Conservation (phyloP, 2,888 invertebrate species). For the Leptopterna dolabrata region DNA sequence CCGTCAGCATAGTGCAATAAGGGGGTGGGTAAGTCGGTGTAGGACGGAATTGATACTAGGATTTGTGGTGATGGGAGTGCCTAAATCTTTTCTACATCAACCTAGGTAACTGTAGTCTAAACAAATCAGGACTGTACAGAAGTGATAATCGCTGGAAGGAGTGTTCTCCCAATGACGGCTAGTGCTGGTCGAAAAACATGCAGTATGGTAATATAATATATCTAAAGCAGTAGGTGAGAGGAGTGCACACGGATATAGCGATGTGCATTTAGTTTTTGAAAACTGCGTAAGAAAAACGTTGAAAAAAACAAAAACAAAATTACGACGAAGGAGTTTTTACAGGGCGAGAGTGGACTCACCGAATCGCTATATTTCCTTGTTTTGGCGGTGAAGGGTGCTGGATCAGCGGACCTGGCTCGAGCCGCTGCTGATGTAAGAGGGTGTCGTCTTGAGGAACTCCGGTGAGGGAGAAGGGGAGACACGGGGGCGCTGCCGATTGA, state of each 20-base stretch:
- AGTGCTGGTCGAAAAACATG: constrained; percentile 40
- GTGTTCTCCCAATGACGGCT: constrained; percentile 11
- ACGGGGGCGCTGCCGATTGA: constrained; percentile 68
- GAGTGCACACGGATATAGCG: constrained; percentile 41
- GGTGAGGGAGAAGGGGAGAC: constrained; percentile 69
- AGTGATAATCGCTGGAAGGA: not conserved
- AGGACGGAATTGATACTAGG: not conserved
- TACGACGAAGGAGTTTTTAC: not conserved
- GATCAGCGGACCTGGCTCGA: constrained; percentile 55
- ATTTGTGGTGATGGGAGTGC: not conserved
- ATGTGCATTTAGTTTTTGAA: constrained; percentile 37
- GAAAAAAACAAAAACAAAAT: not conserved
- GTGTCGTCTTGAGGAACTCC: constrained; percentile 68
- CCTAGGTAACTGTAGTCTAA: not conserved
- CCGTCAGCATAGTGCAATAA: not conserved
- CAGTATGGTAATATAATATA: constrained; percentile 12
- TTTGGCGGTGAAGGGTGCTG: constrained; percentile 71
- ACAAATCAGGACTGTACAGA: not conserved
- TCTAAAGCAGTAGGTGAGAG: constrained; percentile 28
- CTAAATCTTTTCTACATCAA: not conserved
- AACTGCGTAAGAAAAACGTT: not conserved
- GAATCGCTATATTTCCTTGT: constrained; percentile 68
- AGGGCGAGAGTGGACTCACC: constrained; percentile 66
- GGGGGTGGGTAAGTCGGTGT: not conserved
- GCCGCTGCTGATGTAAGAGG: constrained; percentile 50